Conservation (phyloP, 2,797 vertebrate species). For the Bufotes viridis region DNA sequence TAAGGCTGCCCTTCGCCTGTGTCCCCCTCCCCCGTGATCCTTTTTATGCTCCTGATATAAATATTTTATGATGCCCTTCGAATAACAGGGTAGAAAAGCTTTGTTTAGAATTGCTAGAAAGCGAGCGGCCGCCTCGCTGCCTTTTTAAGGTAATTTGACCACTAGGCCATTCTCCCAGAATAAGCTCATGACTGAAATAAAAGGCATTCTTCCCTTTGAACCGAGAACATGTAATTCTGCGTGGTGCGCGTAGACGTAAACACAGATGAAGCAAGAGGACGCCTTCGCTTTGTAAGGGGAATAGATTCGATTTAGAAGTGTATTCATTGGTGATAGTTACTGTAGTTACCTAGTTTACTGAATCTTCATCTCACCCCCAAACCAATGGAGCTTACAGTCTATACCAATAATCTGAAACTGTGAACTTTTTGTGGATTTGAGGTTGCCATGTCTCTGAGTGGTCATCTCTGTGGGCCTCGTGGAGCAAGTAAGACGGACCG, state of each 20-base stretch:
- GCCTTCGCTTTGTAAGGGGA: background rate
- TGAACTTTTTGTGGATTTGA: background rate
- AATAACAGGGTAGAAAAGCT: slow-evolving; percentile 21
- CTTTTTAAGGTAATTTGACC: slow-evolving; percentile 23
- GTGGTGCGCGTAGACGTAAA: background rate
- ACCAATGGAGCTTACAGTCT: background rate
- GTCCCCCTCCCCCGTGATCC: background rate
- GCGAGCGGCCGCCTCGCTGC: background rate
- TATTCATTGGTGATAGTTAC: background rate
- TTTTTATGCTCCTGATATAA: slow-evolving; percentile 19
- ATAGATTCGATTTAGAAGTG: background rate
- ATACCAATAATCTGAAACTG: background rate
- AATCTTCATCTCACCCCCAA: background rate
- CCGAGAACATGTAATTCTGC: background rate
- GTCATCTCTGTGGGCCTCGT: too few relatives aligned
- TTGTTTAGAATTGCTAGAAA: slow-evolving; percentile 37
- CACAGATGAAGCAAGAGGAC: background rate
- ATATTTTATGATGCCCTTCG: slow-evolving; percentile 50
- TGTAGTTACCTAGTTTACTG: background rate
- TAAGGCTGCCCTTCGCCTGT: background rate
- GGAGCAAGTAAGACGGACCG: too few relatives aligned
- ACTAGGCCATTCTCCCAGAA: slow-evolving; percentile 4
- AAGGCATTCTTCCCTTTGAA: background rate
- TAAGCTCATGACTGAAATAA: slow-evolving; percentile 17
- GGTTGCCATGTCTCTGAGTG: too few relatives aligned